phyloP scores from a whole-genome alignment of 2,888 invertebrate genomes.

The Lithophane ornitopus region DNA sequence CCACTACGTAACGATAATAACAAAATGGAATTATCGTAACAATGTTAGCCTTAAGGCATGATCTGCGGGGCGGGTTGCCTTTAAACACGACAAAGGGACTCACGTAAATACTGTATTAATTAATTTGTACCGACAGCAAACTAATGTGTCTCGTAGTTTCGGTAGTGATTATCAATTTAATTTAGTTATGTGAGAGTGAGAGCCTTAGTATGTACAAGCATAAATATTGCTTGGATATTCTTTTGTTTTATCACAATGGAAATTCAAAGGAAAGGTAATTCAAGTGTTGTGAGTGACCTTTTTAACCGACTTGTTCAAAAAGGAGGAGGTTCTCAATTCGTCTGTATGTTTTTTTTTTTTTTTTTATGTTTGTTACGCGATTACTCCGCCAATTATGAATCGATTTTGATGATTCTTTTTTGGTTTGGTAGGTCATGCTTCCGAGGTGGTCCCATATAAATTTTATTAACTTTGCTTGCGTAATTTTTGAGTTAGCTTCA shows the following conservation, averaged over 20 bases:
- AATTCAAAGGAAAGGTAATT: too few species aligned
- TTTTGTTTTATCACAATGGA: not conserved
- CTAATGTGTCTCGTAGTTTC: conserved; percentile 47
- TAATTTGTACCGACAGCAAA: conserved; percentile 81
- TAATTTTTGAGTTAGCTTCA: too few species aligned
- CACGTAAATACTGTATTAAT: conserved; percentile 87
- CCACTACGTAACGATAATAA: conserved; percentile 32
- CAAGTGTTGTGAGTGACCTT: not conserved
- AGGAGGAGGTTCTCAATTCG: too few species aligned
- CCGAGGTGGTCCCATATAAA: too few species aligned
- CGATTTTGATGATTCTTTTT: too few species aligned
- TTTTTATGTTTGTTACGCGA: too few species aligned
- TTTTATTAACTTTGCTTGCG: too few species aligned
- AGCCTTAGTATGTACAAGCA: not conserved
- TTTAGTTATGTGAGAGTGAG: not conserved
- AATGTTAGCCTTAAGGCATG: conserved; percentile 72
- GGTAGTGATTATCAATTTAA: not conserved
- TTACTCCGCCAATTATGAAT: too few species aligned
- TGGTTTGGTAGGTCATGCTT: too few species aligned
- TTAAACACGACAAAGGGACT: conserved; percentile 81
- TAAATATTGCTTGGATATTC: not conserved
- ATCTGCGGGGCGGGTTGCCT: conserved; percentile 72
- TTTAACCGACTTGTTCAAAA: too few species aligned
- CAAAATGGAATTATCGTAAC: conserved; percentile 46
- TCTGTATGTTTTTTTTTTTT: too few species aligned